phyloP scores from a whole-genome alignment of 30 jellyfish, hydroid and myxozoan species.

The Mastigias papua region DNA sequence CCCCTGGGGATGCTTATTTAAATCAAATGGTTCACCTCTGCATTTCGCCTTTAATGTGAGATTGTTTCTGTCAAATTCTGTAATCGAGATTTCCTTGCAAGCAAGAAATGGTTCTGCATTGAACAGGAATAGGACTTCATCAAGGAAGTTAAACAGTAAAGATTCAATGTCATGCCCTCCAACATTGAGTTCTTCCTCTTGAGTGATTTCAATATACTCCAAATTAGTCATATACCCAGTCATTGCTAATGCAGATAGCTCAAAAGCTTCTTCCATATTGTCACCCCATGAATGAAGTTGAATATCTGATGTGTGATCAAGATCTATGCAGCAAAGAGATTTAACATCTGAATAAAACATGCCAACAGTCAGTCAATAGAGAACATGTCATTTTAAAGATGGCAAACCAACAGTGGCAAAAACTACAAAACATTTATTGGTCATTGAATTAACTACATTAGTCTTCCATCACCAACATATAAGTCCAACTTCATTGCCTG shows the following conservation, averaged over 20 bases:
- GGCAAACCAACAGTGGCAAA: too few species aligned
- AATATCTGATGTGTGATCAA: slow-evolving; percentile 99
- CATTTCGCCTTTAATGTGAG: slow-evolving; percentile 83
- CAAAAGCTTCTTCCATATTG: slow-evolving; percentile 86
- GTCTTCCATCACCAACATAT: too few species aligned
- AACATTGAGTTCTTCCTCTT: slow-evolving; percentile 77
- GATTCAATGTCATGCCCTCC: slow-evolving; percentile 97
- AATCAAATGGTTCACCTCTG: slow-evolving; percentile 91
- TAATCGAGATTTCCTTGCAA: slow-evolving; percentile 66
- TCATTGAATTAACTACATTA: too few species aligned
- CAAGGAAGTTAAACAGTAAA: slow-evolving; percentile 79
- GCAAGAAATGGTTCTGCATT: slow-evolving; percentile 91
- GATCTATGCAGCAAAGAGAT: slow-evolving; percentile 42
- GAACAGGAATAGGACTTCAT: slow-evolving; percentile 89
- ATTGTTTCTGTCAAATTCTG: slow-evolving; percentile 80
- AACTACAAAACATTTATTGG: too few species aligned
- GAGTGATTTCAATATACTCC: slow-evolving; percentile 69
- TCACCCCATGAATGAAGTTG: slow-evolving; percentile 98
- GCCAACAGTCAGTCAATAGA: too few species aligned
- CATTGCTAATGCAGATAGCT: slow-evolving; percentile 88
- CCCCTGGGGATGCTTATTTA: slow-evolving; percentile 96
- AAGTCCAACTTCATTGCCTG: too few species aligned
- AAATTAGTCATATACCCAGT: slow-evolving; percentile 92
- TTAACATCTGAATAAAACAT: too few species aligned
- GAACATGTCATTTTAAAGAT: too few species aligned